These are phyloP conservation scores for Phasia obesa DNA, from an alignment of 2,888 invertebrate species.

Conservation along the genomic window DNA sequence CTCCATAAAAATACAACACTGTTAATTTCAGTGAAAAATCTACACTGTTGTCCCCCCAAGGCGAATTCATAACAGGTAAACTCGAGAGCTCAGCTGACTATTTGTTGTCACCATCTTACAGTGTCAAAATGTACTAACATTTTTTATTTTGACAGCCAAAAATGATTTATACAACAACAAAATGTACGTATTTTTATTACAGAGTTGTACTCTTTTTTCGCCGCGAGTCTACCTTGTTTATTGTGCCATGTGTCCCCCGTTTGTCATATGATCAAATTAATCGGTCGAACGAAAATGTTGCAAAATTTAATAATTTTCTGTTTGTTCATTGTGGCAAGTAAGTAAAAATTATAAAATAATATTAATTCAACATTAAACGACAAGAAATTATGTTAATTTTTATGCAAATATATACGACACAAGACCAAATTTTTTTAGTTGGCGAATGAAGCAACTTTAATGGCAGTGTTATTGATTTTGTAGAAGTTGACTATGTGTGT, in stretches of 20 bases:
- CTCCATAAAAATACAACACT: constrained; percentile 47
- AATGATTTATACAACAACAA: no score
- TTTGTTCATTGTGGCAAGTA: constrained; percentile 79
- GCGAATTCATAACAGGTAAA: no score
- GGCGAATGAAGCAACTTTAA: not conserved
- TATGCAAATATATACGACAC: not conserved
- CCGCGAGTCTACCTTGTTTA: no score
- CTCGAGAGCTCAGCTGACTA: no score
- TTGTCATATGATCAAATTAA: constrained; percentile 81
- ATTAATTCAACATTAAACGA: not conserved
- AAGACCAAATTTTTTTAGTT: not conserved
- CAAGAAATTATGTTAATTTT: not conserved
- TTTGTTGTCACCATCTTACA: no score
- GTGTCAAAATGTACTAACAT: no score
- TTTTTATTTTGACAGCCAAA: no score
- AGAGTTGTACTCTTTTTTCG: no score
- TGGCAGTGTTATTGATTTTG: constrained; percentile 23
- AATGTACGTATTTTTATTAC: no score
- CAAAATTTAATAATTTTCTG: constrained; percentile 78
- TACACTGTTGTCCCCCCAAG: constrained; percentile 66
- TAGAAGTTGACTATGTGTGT: constrained; percentile 44
- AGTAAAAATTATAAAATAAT: constrained; percentile 73
- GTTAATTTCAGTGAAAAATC: constrained; percentile 46
- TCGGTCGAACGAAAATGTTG: constrained; percentile 78
- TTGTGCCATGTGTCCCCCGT: no score